Conservation (phyloP, 2,113 vertebrate species). For the Echinops telfairi region DNA sequence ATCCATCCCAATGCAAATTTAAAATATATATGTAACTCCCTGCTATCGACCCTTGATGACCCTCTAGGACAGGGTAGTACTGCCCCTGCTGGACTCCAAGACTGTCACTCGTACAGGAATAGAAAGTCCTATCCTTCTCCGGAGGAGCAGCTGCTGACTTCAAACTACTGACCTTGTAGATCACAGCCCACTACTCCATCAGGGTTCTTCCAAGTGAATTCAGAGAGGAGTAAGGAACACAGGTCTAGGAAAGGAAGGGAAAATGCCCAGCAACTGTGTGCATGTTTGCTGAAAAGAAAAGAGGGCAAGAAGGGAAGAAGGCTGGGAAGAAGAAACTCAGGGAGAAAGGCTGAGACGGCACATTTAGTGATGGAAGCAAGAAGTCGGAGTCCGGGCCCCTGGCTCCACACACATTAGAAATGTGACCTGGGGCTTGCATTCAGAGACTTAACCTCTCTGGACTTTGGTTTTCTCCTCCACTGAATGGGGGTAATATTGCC, state of each 20-base stretch:
- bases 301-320: neutral
- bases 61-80: neutral
- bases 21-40: too few relatives aligned
- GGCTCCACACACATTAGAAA: slow-evolving; percentile 49
- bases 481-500: slow-evolving; percentile 18
- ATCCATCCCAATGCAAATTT: too few relatives aligned
- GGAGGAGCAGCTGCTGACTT: too few relatives aligned
- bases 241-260: neutral
- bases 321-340: too few relatives aligned
- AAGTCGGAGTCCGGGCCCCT: slow-evolving; percentile 1
- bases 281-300: neutral
- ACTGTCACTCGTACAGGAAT: too few relatives aligned
- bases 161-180: too few relatives aligned
- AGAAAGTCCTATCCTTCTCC: too few relatives aligned
- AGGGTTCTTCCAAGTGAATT: neutral
- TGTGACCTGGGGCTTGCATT: slow-evolving; percentile 26
- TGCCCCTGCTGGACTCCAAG: too few relatives aligned
- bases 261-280: neutral
- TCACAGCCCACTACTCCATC: too few relatives aligned
- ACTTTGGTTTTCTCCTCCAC: slow-evolving; percentile 40
- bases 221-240: neutral
- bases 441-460: neutral
- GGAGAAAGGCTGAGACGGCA: neutral
- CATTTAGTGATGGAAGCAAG: neutral
- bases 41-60: neutral